A percentile compares a stretch with the other conserved stretches of the same genome.
Conservation (phyloP, 2,888 invertebrate genomes). For the Parnassius apollo region DNA sequence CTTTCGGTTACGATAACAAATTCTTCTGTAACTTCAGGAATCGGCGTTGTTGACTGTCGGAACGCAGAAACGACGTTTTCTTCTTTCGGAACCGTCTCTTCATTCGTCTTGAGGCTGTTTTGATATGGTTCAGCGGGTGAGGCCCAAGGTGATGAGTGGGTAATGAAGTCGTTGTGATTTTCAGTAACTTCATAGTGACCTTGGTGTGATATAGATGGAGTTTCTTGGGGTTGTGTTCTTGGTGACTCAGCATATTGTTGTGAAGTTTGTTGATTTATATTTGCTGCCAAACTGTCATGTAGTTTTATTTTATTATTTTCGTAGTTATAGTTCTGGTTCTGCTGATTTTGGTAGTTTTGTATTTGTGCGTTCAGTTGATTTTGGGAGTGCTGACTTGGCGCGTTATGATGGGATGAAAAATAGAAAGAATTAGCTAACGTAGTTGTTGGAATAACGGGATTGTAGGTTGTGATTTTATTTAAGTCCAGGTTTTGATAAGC, state of each 20-base stretch:
- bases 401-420: constrained; percentile 39
- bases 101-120: constrained; percentile 48
- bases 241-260: constrained; percentile 57
- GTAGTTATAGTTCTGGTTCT: constrained; percentile 47
- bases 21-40: constrained; percentile 62
- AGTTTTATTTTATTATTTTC: constrained; percentile 60
- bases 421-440: constrained; percentile 54
- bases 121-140: constrained; percentile 53
- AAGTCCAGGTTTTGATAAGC: constrained; percentile 49
- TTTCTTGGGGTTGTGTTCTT: constrained; percentile 40
- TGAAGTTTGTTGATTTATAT: constrained; percentile 57
- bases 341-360: constrained; percentile 53
- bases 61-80: constrained; percentile 45
- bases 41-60: constrained; percentile 51
- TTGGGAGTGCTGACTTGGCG: constrained; percentile 43
- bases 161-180: constrained; percentile 54
- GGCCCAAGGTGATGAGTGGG: constrained; percentile 65
- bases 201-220: constrained; percentile 39
- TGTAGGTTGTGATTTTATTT: constrained; percentile 68
- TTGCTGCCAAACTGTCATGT: constrained; percentile 60
- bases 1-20: constrained; percentile 69
- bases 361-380: constrained; percentile 59
- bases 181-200: constrained; percentile 75
- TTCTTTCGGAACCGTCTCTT: constrained; percentile 51
- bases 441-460: constrained; percentile 54